A percentile compares a stretch with the other conserved stretches of the same genome.
Conservation (phyloP, 2,888 invertebrate species). For the Actias luna region DNA sequence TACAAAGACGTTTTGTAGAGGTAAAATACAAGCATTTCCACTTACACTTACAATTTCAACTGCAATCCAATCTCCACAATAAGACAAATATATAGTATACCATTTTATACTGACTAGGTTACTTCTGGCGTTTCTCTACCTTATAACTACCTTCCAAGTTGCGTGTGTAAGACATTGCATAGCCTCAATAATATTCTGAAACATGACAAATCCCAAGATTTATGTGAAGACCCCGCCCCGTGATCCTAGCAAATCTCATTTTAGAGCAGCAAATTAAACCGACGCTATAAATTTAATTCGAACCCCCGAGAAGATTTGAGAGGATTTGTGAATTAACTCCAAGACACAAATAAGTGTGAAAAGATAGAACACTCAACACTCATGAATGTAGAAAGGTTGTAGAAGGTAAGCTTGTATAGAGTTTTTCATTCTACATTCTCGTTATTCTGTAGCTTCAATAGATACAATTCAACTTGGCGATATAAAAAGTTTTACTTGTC, state of each 20-base stretch:
- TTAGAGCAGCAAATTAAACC: slow-evolving; percentile 40
- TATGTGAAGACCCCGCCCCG: slow-evolving; percentile 23
- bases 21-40: no score
- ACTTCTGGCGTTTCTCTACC: neutral
- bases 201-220: slow-evolving; percentile 20
- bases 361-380: neutral
- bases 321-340: slow-evolving; percentile 22
- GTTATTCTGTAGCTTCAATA: no score
- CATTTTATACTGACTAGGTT: neutral
- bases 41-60: no score
- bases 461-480: no score
- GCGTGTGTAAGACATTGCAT: neutral
- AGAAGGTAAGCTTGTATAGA: no score
- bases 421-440: no score
- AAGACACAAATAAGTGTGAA: neutral
- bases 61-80: neutral
- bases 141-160: neutral
- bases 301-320: slow-evolving; percentile 20
- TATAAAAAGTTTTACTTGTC: no score
- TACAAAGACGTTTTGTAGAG: no score
- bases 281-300: slow-evolving; percentile 23
- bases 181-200: neutral
- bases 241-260: slow-evolving; percentile 41
- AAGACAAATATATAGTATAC: no score
- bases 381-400: no score